Conservation (phyloP, 1,140 invertebrate species). For the Philopotamus ludificatus region DNA sequence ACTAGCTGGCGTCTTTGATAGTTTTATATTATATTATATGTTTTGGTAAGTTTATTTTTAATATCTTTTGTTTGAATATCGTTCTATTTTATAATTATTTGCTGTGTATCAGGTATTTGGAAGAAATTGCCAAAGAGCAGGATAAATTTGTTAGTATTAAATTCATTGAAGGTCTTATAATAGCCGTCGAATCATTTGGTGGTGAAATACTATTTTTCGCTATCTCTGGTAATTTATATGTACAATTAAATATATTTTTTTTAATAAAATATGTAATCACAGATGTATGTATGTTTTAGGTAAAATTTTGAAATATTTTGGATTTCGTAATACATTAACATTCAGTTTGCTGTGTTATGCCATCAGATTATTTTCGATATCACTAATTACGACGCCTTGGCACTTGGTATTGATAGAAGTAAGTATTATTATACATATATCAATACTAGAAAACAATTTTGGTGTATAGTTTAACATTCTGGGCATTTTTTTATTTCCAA, state of each 20-base stretch:
- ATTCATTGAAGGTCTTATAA: conserved; percentile 70
- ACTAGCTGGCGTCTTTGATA: conserved; percentile 70
- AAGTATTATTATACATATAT: too few species aligned
- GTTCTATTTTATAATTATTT: too few species aligned
- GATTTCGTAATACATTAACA: conserved; percentile 69
- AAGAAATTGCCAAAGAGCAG: conserved; percentile 66
- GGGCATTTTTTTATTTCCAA: not conserved
- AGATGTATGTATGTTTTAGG: conserved; percentile 52
- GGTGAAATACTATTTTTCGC: conserved; percentile 75
- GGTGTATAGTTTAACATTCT: not conserved
- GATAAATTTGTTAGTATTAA: conserved; percentile 66
- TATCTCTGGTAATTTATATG: conserved; percentile 58
- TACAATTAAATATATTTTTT: too few species aligned
- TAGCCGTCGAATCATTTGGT: conserved; percentile 71
- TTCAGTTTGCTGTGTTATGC: conserved; percentile 71
- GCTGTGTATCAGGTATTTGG: conserved; percentile 69
- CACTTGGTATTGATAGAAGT: conserved; percentile 70
- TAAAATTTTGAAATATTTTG: conserved; percentile 68
- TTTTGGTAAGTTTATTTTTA: conserved; percentile 64
- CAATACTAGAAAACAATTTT: too few species aligned
- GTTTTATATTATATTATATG: conserved; percentile 76
- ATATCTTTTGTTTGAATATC: too few species aligned
- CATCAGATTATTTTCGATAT: conserved; percentile 65
- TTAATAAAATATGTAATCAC: too few species aligned
- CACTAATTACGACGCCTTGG: conserved; percentile 70